Base-by-base conservation (phyloP, 2,888 invertebrate species). In the Rotaria sp. region DNA sequence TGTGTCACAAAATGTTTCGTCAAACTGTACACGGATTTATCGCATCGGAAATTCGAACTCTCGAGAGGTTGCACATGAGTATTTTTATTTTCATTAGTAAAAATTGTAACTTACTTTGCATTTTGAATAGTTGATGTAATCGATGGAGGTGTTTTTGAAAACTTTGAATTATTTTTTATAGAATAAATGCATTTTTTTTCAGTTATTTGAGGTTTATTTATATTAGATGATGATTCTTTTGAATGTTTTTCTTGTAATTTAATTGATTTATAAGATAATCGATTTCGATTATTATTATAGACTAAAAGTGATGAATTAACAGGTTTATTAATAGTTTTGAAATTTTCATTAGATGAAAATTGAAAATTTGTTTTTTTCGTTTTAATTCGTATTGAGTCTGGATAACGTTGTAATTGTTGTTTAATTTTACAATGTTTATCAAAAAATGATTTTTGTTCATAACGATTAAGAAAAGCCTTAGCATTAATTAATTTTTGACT, bases 401-500 rank as follows among this genome's bases (percentile, higher is more conserved):
- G 30, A 67, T 67, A 67, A 67, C 67, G 67, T 67, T 67, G 35
- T 67, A 67, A 67, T 18, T 21, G 35, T n/a, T 38, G 45, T 41
- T n/a, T 26, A 41, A 84, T 38, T 13, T 52, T 21, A 85, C 74
- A 85, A 35, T 55, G 41, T 30, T 85, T 85, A 30, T 55, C 15
- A 30, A 84, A 84, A 24, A 45, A 52, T 5, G 8, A 26, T 84
- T 50, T 8, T 21, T 52, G 52, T 84, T 84, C 48, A 30, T 84
- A 7, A 18, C 35, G 52, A 84, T 52, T 48, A n/a, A 45, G 35
- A 84, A 84, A 50, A 24, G 84, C 2, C 48, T 50, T 84, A 24
- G 50, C 45, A 84, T 50, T 84, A 4, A 84, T 84, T 84, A 50
- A 26, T 84, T 45, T n/a, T 45, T 84, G 45, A 84, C 45, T 84